Base-by-base conservation (phyloP, 1,140 invertebrate species). In the Muscidifurax raptorellus region DNA sequence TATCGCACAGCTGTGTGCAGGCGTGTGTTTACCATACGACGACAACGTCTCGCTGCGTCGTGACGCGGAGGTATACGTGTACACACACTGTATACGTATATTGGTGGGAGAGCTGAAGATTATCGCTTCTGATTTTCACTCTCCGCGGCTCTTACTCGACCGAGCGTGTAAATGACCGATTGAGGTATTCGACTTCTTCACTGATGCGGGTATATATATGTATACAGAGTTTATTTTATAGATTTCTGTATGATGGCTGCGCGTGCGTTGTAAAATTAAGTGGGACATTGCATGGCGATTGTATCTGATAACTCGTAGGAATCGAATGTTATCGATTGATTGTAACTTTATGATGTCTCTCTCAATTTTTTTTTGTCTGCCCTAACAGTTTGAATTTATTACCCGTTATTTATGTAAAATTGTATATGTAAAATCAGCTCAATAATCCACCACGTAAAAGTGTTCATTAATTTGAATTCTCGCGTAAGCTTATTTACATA, bases 111-210 rank as follows among this genome's bases (percentile, higher is more conserved):
- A 83, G 36, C 36, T 6, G 36, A 9, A 40, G 82, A 78, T 83
- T 83, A 83, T 83, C 75, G 44, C 74, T 36, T 47, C 66, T 52
- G 82, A 83, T 83, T 83, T 78, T 78, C 75, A 32, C 12, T 30
- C 30, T 5, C 10, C 22, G 13, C 27, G 27, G 27, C 13, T 9
- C 36, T 40, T 40, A 40, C 36, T 52, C 27, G 44, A 25, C 22
- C 36, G 12, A 78, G 28, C 22, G 75, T 83, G 82, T 83, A 78
- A 78, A 83, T 72, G 82, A 72, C 82, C 82, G 75, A 78, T 78
- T 72, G 82, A 78, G 30, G 36, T 22, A 40, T 25, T 22, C 25
- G 18, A 7, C 18, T 22, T 59, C 52, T 59, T 59, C 52, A 18
- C 18, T 18, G 52, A 59, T 80, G 27, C 66, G 66, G 40, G 78